A percentile compares a stretch with the other conserved stretches of the same genome.
phyloP scores from a whole-genome alignment of 1,140 invertebrate genomes.

The Drosophila ohnishii region DNA sequence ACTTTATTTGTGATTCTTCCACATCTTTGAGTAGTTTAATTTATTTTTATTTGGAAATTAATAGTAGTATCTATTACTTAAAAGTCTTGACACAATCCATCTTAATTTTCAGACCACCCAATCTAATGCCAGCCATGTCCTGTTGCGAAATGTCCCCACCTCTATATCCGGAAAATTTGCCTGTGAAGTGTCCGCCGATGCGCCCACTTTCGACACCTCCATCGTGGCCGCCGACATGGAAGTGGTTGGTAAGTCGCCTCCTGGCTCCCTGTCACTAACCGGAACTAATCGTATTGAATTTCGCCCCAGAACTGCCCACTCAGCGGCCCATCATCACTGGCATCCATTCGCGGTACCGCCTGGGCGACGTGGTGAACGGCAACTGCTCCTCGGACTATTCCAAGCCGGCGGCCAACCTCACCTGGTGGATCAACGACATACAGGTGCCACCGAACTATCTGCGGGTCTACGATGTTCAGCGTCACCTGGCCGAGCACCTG shows the following conservation, averaged over 20 bases:
- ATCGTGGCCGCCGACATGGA: constrained; percentile 88
- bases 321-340: constrained; percentile 88
- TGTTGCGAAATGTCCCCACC: constrained; percentile 85
- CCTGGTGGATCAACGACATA: constrained; percentile 92
- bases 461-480: constrained; percentile 68
- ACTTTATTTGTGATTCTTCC: background rate
- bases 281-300: background rate
- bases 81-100: background rate
- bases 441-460: constrained; percentile 82
- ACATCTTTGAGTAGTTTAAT: background rate
- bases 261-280: background rate
- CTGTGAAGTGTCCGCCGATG: constrained; percentile 93
- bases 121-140: constrained; percentile 86
- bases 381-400: constrained; percentile 90
- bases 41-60: background rate
- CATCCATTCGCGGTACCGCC: constrained; percentile 87
- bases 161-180: constrained; percentile 88
- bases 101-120: constrained; percentile 83
- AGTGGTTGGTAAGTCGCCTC: constrained; percentile 87
- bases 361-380: constrained; percentile 88
- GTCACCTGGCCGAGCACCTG: constrained; percentile 69
- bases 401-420: constrained; percentile 91
- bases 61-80: background rate
- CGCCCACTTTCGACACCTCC: constrained; percentile 92
- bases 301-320: constrained; percentile 87